Percentiles rank a stretch among this genome's conserved stretches.
These are phyloP conservation scores for Sarcoramphus papa DNA, from an alignment of 2,797 vertebrate genomes.

Conservation along the genomic window DNA sequence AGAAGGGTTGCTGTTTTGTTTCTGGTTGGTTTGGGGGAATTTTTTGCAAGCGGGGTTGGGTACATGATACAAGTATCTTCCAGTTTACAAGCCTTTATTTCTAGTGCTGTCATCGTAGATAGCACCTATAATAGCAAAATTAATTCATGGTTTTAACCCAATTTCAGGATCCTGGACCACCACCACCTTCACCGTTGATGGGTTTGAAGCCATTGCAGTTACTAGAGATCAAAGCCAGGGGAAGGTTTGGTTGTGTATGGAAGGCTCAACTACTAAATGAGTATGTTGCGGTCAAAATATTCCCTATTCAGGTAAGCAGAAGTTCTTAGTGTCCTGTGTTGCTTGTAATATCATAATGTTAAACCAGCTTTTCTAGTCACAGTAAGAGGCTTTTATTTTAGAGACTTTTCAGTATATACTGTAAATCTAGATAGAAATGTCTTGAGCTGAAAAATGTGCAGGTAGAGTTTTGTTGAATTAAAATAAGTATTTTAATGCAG, in stretches of 20 bases:
- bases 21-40: not conserved
- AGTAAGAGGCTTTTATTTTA: not conserved
- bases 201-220: constrained; percentile 94
- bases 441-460: not conserved
- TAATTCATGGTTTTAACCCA: not conserved
- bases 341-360: accelerated
- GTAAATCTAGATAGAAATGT: not conserved
- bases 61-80: not conserved
- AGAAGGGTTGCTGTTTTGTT: not conserved
- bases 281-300: constrained; percentile 95
- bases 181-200: constrained; percentile 87
- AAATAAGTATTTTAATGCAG: not conserved
- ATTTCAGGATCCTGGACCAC: constrained; percentile 89
- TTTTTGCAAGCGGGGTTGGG: not conserved
- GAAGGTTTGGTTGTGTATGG: constrained; percentile 96
- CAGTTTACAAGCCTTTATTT: not conserved
- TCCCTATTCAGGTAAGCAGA: constrained; percentile 89
- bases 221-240: constrained; percentile 93
- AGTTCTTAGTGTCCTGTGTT: not conserved
- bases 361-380: not conserved
- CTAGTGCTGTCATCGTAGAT: not conserved
- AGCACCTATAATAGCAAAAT: not conserved
- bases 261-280: constrained; percentile 94
- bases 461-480: not conserved
- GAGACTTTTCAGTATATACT: not conserved